Conservation (phyloP, 53 echinoderm and acorn worm genomes). For the Paracentrotus lividus region DNA sequence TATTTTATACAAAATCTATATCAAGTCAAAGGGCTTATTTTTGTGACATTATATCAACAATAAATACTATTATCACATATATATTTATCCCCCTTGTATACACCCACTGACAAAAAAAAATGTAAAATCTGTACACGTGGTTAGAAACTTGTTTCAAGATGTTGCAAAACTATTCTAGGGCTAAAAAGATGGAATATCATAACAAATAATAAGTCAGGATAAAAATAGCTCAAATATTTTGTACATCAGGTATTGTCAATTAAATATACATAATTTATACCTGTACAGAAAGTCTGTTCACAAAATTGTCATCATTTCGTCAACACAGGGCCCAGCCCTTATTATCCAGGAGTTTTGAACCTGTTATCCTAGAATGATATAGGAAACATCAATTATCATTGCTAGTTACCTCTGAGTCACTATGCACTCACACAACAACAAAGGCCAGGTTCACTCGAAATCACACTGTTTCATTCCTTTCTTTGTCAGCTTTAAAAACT, state of each 20-base stretch:
- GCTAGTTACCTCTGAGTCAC: conserved; percentile 15
- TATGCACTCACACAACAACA: conserved; percentile 14
- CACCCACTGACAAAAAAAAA: too few species aligned
- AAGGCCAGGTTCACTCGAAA: not conserved
- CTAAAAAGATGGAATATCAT: too few species aligned
- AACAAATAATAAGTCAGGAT: not conserved
- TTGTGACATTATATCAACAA: too few species aligned
- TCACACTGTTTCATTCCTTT: not conserved
- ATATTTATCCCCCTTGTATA: too few species aligned
- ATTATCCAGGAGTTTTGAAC: conserved; percentile 37
- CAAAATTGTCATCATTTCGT: not conserved
- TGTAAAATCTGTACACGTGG: too few species aligned
- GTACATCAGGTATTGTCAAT: not conserved
- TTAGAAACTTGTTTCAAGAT: too few species aligned
- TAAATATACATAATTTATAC: too few species aligned
- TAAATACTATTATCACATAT: too few species aligned
- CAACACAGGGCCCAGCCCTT: conserved; percentile 33
- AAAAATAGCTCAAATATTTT: not conserved
- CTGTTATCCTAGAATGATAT: conserved; percentile 35
- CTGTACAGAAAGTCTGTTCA: not conserved
- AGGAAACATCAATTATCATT: conserved; percentile 59
- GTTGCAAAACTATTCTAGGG: too few species aligned
- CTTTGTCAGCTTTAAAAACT: not conserved
- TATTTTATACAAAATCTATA: too few species aligned
- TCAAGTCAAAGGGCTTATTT: too few species aligned